Conservation (phyloP, 2,113 vertebrate species). For the Podarcis raffonei region DNA sequence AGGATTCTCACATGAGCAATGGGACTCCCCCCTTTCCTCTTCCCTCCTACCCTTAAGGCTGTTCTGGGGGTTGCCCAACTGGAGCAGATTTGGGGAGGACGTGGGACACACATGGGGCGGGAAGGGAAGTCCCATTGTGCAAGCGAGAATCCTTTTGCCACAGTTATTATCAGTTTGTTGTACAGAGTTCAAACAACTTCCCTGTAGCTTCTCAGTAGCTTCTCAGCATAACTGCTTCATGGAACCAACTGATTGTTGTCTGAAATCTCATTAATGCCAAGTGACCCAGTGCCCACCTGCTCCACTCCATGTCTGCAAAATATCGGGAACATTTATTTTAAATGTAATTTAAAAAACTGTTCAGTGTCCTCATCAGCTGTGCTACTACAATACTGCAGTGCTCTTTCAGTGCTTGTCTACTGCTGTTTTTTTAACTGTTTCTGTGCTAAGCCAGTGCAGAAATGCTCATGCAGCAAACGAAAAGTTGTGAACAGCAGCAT, state of each 20-base stretch:
- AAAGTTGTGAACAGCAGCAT: neutral
- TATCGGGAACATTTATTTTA: neutral
- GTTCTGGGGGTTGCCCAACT: too few species aligned
- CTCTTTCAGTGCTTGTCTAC: neutral
- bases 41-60: too few species aligned
- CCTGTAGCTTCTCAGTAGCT: neutral
- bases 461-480: neutral
- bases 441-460: neutral
- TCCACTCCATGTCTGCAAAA: neutral
- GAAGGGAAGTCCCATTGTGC: too few species aligned
- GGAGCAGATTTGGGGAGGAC: too few species aligned
- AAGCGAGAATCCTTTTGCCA: too few species aligned
- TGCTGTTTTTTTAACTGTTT: neutral
- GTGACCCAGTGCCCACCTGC: too few species aligned
- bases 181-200: neutral
- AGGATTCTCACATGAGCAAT: too few species aligned
- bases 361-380: neutral
- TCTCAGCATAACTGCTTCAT: neutral
- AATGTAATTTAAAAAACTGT: neutral
- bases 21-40: too few species aligned
- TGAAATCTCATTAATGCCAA: neutral
- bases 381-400: neutral
- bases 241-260: neutral
- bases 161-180: neutral
- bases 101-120: too few species aligned